Evolutionary conservation across 2,888 invertebrate species (phyloP), one percentile per base, ranked within the genome.

Genomic region (Nomada fucata): DNA sequence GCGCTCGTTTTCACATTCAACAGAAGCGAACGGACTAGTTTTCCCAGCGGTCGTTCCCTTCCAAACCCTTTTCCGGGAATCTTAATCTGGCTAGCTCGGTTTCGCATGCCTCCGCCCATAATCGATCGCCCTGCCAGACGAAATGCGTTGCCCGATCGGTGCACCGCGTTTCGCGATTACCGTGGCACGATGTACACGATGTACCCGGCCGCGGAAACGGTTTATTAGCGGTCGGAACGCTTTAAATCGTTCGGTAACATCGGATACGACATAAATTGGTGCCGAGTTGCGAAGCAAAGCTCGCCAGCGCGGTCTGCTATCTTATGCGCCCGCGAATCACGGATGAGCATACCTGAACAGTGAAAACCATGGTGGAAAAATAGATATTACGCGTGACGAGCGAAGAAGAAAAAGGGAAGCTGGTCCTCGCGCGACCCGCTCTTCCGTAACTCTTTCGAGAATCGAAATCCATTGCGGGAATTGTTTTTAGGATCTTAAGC

Each of bases 261-360:
- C 82, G 71, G 79, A 71, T 84, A 79, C 75, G 79, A 81, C 77
- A 87, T 88, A 88, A 87, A 88, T 88, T 87, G 83, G 82, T 87
- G 85, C 64, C 80, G 76, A 77, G 74, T 36, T 36, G 36, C 36
- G 5, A 36, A 7, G 36, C 7, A 36, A 36, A 36, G 36, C 36
- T 36, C 36, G 36, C 36, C 5, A 7, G 7, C 36, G 36, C 36
- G 5, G 36, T 7, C 0, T 5, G 7, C 36, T 36, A 7, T 36
- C 5, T 7, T 36, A 7, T 7, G 36, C 36, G 36, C 36, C 36
- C 36, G 7, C 36, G 7, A 36, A 36, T 36, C 36, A 5, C 36
- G 36, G 5, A 7, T 23, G 7, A 36, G 5, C 7, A 36, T 36
- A 36, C 36, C 5, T 36, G 36, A 36, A 36, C 7, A 36, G 36